Evolutionary conservation across 2,888 invertebrate species (phyloP).

Genomic region (Drosophila merina): DNA sequence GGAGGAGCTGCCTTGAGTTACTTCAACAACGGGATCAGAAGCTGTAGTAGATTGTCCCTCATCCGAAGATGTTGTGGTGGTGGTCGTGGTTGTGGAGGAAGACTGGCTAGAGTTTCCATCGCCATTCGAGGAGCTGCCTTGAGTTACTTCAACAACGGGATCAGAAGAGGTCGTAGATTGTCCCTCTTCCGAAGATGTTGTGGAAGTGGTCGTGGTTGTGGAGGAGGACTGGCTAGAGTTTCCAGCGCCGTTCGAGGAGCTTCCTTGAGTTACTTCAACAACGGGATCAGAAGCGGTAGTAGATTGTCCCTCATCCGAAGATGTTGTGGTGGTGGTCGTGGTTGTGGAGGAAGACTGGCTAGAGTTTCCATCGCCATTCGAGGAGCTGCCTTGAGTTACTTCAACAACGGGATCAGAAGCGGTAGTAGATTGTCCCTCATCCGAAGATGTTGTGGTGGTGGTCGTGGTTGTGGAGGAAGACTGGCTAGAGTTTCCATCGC

Average conservation of each 20-base stretch:
- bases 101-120: not conserved
- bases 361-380: not conserved
- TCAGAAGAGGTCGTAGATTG: not conserved
- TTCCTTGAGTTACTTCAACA: not conserved
- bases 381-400: not conserved
- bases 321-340: slow-evolving; percentile 1
- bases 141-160: not conserved
- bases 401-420: slow-evolving; percentile 7
- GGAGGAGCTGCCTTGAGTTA: not conserved
- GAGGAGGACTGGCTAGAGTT: slow-evolving; percentile 1
- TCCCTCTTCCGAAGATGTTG: not conserved
- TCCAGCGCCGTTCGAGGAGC: not conserved
- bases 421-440: too few relatives aligned
- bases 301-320: slow-evolving; percentile 1
- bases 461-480: slow-evolving; percentile 7
- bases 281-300: not conserved
- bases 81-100: slow-evolving; percentile 1
- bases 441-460: slow-evolving; percentile 1
- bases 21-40: not conserved
- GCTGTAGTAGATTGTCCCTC: not conserved
- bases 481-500: slow-evolving; percentile 2
- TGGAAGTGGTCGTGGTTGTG: slow-evolving; percentile 1
- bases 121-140: not conserved
- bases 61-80: slow-evolving; percentile 4
- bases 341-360: slow-evolving; percentile 9